Evolutionary conservation across 2,888 invertebrate genomes (phyloP).

Genomic region (Sepiola atlantica): DNA sequence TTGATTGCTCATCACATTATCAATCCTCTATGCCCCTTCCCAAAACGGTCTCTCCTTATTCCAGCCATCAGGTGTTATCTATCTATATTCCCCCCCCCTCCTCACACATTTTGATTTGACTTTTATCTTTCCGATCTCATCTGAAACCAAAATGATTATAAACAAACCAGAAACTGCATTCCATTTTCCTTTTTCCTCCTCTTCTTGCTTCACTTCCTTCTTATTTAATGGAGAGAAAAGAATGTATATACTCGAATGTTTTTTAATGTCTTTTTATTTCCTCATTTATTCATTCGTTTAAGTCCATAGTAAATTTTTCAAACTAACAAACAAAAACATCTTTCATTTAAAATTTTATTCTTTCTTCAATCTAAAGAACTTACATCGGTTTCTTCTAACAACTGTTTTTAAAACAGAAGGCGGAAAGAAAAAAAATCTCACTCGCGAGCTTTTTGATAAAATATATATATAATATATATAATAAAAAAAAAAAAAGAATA

Average conservation of each 20-base stretch:
- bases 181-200: not conserved
- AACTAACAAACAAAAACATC: not conserved
- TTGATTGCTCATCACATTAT: not conserved
- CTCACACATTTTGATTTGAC: not conserved
- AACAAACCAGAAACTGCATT: not conserved
- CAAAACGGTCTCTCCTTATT: not conserved
- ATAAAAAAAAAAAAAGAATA: not conserved
- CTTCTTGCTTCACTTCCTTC: not conserved
- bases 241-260: not conserved
- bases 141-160: not conserved
- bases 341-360: not conserved
- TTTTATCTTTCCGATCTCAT: not conserved
- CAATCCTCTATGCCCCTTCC: not conserved
- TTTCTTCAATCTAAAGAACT: not conserved
- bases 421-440: not conserved
- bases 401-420: not conserved
- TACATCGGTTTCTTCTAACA: not conserved
- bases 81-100: not conserved
- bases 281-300: not conserved
- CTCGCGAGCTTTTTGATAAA: not conserved
- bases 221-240: not conserved
- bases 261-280: not conserved
- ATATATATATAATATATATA: not conserved
- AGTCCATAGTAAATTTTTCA: not conserved
- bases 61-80: slow-evolving; percentile 1